phyloP scores from a whole-genome alignment of 1,140 invertebrate species.

The Orchestia grillus region DNA sequence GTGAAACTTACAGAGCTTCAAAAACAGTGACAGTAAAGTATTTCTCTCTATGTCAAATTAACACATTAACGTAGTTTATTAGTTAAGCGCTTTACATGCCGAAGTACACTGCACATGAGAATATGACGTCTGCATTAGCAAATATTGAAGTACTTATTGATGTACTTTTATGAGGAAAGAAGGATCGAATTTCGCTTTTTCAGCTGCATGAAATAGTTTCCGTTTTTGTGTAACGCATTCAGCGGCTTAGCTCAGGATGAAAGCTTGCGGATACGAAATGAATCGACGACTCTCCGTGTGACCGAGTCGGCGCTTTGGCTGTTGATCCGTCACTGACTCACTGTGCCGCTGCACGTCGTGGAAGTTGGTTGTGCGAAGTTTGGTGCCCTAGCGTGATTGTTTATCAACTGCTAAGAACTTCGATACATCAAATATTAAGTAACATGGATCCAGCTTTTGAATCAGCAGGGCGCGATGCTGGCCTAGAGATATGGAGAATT shows the following conservation, averaged over 20 bases:
- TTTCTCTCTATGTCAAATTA: not conserved
- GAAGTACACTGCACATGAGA: not conserved
- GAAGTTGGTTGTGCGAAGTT: not conserved
- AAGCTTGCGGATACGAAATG: not conserved
- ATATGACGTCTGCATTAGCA: not conserved
- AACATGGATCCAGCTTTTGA: conserved; percentile 29
- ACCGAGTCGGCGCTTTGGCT: not conserved
- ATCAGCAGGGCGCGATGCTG: not conserved
- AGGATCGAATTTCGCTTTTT: not conserved
- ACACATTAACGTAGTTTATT: not conserved
- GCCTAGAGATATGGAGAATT: conserved; percentile 47
- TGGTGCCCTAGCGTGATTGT: not conserved
- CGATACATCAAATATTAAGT: not conserved
- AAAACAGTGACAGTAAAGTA: not conserved
- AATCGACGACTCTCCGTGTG: not conserved
- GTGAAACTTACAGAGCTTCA: no score
- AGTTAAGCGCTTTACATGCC: not conserved
- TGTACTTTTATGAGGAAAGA: not conserved
- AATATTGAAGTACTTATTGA: not conserved
- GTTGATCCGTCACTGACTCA: not conserved
- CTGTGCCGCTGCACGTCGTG: conserved; percentile 12
- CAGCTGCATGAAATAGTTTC: not conserved
- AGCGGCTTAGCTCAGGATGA: not conserved
- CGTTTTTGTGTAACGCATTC: not conserved
- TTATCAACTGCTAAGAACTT: not conserved